A percentile compares a stretch with the other conserved stretches of the same genome.
Evolutionary conservation across 1,140 invertebrate genomes (phyloP).

Genomic region (Tetramorium alpestre): DNA sequence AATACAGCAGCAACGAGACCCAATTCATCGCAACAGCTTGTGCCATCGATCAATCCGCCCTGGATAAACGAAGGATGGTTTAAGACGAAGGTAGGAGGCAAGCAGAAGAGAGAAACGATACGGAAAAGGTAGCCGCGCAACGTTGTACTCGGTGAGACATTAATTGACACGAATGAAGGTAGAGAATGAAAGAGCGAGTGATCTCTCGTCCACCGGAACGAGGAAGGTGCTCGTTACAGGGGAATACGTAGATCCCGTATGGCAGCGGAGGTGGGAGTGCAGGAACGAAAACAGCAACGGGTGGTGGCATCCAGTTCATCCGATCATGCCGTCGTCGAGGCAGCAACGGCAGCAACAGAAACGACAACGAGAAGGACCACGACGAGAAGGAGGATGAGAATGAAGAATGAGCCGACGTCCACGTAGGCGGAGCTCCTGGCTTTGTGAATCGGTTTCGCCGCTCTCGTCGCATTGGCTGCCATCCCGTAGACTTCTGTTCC

Average conservation of each 20-base stretch:
- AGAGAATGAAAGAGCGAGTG: constrained; percentile 13
- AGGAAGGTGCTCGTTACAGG: constrained; percentile 23
- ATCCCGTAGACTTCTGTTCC: constrained; percentile 51
- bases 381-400: constrained; percentile 51
- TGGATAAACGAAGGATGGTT: constrained; percentile 8
- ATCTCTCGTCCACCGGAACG: constrained; percentile 37
- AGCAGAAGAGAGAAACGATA: constrained; percentile 49
- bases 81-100: background rate
- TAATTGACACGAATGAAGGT: constrained; percentile 83
- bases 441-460: constrained; percentile 79
- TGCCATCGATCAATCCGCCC: constrained; percentile 81
- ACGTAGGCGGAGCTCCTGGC: constrained; percentile 82
- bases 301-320: constrained; percentile 45
- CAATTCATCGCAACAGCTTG: constrained; percentile 80
- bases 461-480: constrained; percentile 79
- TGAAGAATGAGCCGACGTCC: constrained; percentile 53
- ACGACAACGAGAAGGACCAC: constrained; percentile 47
- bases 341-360: constrained; percentile 49
- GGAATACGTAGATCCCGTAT: background rate
- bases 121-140: constrained; percentile 69
- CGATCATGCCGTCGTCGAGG: constrained; percentile 55
- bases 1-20: constrained; percentile 76
- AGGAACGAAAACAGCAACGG: constrained; percentile 62
- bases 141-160: constrained; percentile 80
- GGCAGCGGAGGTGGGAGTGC: constrained; percentile 58